Evolutionary conservation across 92 coral and sea anemone genomes (phyloP).

Genomic region (Metridium senile): DNA sequence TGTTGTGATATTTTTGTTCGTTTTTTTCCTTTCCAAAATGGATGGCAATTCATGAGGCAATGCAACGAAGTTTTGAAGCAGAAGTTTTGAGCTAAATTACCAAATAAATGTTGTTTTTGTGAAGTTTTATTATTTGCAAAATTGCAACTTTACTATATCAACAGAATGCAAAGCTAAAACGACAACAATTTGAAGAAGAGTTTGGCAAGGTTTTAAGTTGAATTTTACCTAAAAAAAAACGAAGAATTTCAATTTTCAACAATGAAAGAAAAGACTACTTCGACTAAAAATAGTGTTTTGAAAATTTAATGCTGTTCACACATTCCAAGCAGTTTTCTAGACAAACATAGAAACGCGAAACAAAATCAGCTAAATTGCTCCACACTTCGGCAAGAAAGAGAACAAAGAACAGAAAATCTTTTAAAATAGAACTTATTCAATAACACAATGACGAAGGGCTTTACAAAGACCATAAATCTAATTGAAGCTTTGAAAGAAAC

Average conservation of each 20-base stretch:
- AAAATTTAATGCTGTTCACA: slow-evolving; percentile 11
- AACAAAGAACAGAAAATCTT: slow-evolving; percentile 5
- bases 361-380: neutral
- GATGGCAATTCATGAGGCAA: no score
- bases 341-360: slow-evolving; percentile 1
- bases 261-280: no score
- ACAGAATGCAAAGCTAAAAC: no score
- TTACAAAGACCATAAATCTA: neutral
- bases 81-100: no score
- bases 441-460: neutral
- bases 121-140: neutral
- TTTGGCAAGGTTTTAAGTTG: no score
- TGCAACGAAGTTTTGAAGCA: no score
- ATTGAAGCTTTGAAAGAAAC: slow-evolving; percentile 1
- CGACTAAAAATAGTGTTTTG: neutral
- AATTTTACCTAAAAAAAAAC: no score
- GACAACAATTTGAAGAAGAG: no score
- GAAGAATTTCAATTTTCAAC: no score
- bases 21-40: no score
- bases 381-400: slow-evolving; percentile 1
- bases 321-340: slow-evolving; percentile 10
- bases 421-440: slow-evolving; percentile 17
- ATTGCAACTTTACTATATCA: neutral
- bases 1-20: no score
- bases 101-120: neutral